Evolutionary conservation across 2,113 vertebrate species (phyloP).

Genomic region (Arizona elegans): DNA sequence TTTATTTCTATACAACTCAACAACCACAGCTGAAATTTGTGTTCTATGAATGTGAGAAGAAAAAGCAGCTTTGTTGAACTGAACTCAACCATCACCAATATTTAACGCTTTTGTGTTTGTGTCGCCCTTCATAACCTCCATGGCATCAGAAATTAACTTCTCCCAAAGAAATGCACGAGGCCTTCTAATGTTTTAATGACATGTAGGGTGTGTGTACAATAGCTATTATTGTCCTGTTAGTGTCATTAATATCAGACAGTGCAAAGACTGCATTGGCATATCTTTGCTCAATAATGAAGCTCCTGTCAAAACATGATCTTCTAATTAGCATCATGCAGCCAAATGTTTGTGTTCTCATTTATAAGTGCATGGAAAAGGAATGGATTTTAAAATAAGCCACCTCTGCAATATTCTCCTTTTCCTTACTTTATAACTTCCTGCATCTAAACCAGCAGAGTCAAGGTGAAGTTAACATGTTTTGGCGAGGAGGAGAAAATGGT

Average conservation of each 20-base stretch:
- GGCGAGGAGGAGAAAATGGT: not conserved
- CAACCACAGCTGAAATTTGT: not conserved
- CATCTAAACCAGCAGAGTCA: not conserved
- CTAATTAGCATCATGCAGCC: conserved; percentile 56
- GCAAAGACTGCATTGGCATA: conserved; percentile 35
- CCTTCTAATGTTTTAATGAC: conserved; percentile 31
- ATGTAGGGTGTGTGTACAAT: conserved; percentile 3
- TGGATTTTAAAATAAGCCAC: conserved; percentile 48
- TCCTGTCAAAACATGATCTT: conserved; percentile 42
- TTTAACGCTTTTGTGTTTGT: not conserved
- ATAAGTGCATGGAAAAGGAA: conserved; percentile 48
- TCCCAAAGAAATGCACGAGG: not conserved
- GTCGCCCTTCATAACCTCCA: not conserved
- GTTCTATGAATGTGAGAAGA: not conserved
- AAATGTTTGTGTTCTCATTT: conserved; percentile 56
- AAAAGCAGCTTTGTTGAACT: not conserved
- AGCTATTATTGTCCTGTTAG: conserved; percentile 12
- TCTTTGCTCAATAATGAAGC: conserved; percentile 46
- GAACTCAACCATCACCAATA: not conserved
- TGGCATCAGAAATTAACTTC: conserved; percentile 1
- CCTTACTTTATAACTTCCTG: conserved; percentile 4
- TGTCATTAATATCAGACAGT: conserved; percentile 34
- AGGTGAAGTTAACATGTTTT: conserved; percentile 15
- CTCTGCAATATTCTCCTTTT: conserved; percentile 27
- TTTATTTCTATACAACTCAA: not conserved